phyloP scores from a whole-genome alignment of 2,888 invertebrate genomes.

The Rambutsinella grinnellia region DNA sequence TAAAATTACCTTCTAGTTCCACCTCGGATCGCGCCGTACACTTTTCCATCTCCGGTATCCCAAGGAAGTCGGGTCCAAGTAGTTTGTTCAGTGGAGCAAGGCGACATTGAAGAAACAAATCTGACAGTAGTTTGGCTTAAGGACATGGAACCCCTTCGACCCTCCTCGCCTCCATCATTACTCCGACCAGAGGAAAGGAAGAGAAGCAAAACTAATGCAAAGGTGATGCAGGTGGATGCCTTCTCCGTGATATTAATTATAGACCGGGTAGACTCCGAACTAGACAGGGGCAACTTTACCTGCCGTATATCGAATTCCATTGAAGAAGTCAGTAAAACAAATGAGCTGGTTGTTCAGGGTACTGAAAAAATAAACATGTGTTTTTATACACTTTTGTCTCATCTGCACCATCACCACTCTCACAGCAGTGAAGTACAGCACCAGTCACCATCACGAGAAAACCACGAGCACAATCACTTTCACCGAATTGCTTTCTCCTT shows the following conservation, averaged over 20 bases:
- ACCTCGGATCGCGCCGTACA: constrained; percentile 72
- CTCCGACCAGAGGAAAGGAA: neutral
- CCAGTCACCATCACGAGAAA: neutral
- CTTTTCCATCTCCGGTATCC: constrained; percentile 71
- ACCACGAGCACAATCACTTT: no score
- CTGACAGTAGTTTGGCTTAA: constrained; percentile 73
- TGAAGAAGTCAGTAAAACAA: constrained; percentile 67
- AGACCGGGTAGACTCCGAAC: constrained; percentile 67
- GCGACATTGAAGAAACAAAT: constrained; percentile 71
- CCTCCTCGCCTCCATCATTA: neutral
- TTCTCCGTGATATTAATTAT: constrained; percentile 67
- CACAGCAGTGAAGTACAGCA: constrained; percentile 16
- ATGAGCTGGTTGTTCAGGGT: constrained; percentile 70
- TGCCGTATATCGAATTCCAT: constrained; percentile 68
- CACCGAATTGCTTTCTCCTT: no score
- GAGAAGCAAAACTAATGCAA: constrained; percentile 31
- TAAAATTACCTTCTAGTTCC: constrained; percentile 72
- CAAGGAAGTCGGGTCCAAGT: constrained; percentile 71
- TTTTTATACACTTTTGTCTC: constrained; percentile 18
- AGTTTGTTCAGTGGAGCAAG: constrained; percentile 72
- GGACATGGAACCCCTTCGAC: constrained; percentile 57
- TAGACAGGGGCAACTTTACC: constrained; percentile 68
- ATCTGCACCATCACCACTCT: constrained; percentile 6
- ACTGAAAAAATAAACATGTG: constrained; percentile 44
- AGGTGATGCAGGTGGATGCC: constrained; percentile 54